Percentiles rank a stretch among this genome's conserved stretches.
These are phyloP conservation scores for Phyto melanocephala DNA, from an alignment of 2,888 invertebrate species.

Conservation along the genomic window DNA sequence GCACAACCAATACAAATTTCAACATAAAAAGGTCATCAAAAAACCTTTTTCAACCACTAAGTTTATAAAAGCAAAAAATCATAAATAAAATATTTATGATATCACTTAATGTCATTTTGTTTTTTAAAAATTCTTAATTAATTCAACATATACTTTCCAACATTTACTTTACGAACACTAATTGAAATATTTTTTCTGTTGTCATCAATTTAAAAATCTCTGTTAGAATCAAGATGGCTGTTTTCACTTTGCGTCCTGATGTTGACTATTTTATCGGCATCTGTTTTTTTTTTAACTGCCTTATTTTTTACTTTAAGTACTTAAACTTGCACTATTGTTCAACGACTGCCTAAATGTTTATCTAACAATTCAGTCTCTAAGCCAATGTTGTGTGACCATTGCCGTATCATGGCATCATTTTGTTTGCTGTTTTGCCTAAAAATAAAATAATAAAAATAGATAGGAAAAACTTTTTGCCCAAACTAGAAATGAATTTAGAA, in stretches of 20 bases:
- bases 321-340: neutral
- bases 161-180: neutral
- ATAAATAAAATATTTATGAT: no score
- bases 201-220: neutral
- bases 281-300: neutral
- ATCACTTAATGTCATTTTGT: no score
- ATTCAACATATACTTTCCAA: no score
- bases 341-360: conserved; percentile 31
- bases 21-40: no score
- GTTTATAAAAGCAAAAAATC: no score
- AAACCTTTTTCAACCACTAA: no score
- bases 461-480: conserved; percentile 30
- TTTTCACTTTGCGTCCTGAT: conserved; percentile 26
- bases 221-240: conserved; percentile 19
- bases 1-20: no score
- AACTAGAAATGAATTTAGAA: conserved; percentile 44
- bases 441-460: neutral
- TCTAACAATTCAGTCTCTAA: conserved; percentile 42
- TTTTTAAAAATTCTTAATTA: no score
- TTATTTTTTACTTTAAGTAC: neutral
- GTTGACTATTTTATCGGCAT: neutral
- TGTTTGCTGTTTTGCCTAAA: conserved; percentile 34
- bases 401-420: conserved; percentile 33
- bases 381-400: conserved; percentile 38
- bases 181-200: neutral